Conservation (phyloP, 2,797 vertebrate species). For the Sphenodon punctatus region DNA sequence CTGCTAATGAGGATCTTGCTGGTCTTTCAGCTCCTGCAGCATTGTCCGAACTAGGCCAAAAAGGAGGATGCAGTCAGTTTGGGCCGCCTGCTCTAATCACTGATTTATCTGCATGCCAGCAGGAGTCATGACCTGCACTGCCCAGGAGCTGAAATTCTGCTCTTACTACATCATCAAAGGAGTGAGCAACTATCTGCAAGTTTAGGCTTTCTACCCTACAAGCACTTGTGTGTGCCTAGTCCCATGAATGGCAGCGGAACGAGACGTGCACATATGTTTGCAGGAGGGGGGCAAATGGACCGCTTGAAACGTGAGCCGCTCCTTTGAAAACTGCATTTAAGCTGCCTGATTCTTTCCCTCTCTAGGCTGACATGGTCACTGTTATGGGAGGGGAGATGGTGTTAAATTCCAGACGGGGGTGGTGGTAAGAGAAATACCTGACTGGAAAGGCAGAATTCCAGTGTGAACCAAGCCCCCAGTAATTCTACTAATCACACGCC, state of each 20-base stretch:
- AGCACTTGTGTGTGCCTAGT: too few species aligned
- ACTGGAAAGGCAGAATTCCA: background rate
- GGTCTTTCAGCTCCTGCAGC: background rate
- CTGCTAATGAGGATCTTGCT: background rate
- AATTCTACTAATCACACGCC: background rate
- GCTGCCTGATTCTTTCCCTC: background rate
- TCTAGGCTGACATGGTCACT: background rate
- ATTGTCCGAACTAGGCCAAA: background rate
- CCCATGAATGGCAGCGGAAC: too few species aligned
- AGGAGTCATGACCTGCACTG: background rate
- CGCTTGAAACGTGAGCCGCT: background rate
- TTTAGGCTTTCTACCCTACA: too few species aligned
- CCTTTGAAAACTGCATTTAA: background rate
- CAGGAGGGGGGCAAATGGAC: too few species aligned
- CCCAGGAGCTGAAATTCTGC: background rate
- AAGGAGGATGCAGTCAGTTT: fast-evolving
- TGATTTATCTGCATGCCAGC: background rate
- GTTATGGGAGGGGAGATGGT: background rate
- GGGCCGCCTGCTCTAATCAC: background rate
- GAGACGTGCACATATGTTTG: too few species aligned
- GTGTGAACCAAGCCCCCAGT: background rate
- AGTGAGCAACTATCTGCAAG: too few species aligned
- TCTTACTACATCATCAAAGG: background rate
- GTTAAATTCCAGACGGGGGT: background rate
- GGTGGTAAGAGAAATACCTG: background rate